Base-by-base conservation (phyloP, 2,797 vertebrate species). In the Lepidocolaptes lacrymiger region DNA sequence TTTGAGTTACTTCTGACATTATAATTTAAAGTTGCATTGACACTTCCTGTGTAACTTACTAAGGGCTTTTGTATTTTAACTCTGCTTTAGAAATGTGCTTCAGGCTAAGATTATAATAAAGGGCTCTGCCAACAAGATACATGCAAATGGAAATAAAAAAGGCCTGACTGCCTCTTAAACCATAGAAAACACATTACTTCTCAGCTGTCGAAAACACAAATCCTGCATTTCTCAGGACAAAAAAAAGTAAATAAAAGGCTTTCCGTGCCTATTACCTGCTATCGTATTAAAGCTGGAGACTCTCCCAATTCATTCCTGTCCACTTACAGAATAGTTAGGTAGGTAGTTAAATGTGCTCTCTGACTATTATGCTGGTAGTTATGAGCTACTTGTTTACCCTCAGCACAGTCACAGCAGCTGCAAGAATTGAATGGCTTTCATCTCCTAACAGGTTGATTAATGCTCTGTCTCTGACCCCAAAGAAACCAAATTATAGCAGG, bases 1-100 rank as follows among this genome's bases (percentile, higher is more conserved):
- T 14, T 82, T 6, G 54, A 66, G 13, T 78, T 75, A 78, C 15
- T 85, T 36, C 46, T 85, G 22, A 23, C 43, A 59, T 56, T 92
- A 54, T 93, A 80, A 89, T 68, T 88, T 85, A 74, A 76, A 58
- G 68, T 27, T 81, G 10, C 18, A 52, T 12, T 85, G 81, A 67
- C 34, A 46, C 14, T 84, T 86, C 46, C 43, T 86, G 81, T 51
- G 27, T 52, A 56, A 7, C 80, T 95, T 85, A 71, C 9, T 54
- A 71, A 78, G 20, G 48, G 17, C 14, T 91, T 83, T 89, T 91
- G 14, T 37, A 46, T 78, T 88, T 89, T 72, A 88, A 69, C 30
- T 84, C 18, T 82, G 14, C 44, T 86, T 74, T 64, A 88, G 37
- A 85, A 87, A 88, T 76, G 39, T 93, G 46, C 62, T 91, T 64